Percentiles rank a stretch among this genome's conserved stretches.
phyloP scores from a whole-genome alignment of 1,140 invertebrate genomes.

The Cylas formicarius region DNA sequence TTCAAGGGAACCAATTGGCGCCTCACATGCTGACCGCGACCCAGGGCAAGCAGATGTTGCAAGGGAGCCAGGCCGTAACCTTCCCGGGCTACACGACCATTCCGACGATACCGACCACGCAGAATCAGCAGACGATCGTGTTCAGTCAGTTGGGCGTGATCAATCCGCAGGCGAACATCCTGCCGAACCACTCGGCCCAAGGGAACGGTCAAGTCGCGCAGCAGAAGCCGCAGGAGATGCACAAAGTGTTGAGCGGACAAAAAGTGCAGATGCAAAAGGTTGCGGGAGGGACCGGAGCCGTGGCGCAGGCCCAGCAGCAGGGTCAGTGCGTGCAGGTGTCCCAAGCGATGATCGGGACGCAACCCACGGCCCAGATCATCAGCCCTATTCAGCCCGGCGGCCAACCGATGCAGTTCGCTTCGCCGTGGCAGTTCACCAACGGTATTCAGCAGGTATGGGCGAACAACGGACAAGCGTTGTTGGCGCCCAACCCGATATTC shows the following conservation, averaged over 20 bases:
- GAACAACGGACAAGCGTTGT: constrained; percentile 55
- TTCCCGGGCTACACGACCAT: constrained; percentile 65
- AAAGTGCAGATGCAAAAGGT: constrained; percentile 52
- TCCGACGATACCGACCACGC: constrained; percentile 67
- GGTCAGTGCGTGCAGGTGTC: constrained; percentile 60
- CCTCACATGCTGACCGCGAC: constrained; percentile 72
- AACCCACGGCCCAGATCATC: constrained; percentile 56
- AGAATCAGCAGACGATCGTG: constrained; percentile 69
- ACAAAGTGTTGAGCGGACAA: constrained; percentile 44
- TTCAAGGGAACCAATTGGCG: constrained; percentile 67
- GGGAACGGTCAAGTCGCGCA: constrained; percentile 41
- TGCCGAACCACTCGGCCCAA: constrained; percentile 46
- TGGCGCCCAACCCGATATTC: constrained; percentile 72
- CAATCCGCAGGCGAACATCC: constrained; percentile 60
- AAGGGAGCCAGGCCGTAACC: constrained; percentile 51
- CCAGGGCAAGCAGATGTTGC: constrained; percentile 59
- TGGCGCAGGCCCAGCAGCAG: constrained; percentile 44
- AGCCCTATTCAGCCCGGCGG: constrained; percentile 55
- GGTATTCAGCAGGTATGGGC: constrained; percentile 63
- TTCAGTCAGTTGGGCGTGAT: constrained; percentile 69
- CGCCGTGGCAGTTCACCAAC: constrained; percentile 48
- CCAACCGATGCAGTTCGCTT: constrained; percentile 55
- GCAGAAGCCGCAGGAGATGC: constrained; percentile 41
- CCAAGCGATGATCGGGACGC: constrained; percentile 51
- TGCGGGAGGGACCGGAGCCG: constrained; percentile 40